A percentile compares a stretch with the other conserved stretches of the same genome.
Evolutionary conservation across 1,140 invertebrate genomes (phyloP).

Genomic region (Coptotermes formosanus): DNA sequence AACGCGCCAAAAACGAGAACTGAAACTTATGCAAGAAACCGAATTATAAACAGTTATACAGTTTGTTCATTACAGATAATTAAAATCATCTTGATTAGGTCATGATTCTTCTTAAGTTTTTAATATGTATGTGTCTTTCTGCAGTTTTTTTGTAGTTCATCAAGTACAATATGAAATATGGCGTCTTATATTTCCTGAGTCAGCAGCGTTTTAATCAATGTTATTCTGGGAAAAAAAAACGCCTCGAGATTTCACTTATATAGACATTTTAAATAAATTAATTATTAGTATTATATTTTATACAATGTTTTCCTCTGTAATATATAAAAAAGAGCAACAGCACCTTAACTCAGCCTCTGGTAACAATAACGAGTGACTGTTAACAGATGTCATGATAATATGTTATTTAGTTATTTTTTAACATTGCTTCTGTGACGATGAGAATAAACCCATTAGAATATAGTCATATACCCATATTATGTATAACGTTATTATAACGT

Average conservation of each 20-base stretch:
- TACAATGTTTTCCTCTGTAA: background rate
- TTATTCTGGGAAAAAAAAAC: background rate
- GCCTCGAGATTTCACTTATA: background rate
- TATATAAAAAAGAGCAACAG: conserved; percentile 15
- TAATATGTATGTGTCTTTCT: conserved; percentile 9
- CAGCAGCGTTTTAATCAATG: conserved; percentile 2
- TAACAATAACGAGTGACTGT: conserved; percentile 15
- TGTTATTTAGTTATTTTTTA: background rate
- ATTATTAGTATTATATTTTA: conserved; percentile 18
- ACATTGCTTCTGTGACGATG: conserved; percentile 11
- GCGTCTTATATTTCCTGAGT: conserved; percentile 11
- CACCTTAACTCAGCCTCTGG: background rate
- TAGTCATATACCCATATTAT: conserved; percentile 3
- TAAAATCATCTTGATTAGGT: background rate
- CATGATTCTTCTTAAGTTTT: background rate
- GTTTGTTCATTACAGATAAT: conserved; percentile 13
- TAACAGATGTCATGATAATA: conserved; percentile 4
- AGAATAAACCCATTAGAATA: conserved; percentile 2
- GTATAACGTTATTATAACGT: background rate
- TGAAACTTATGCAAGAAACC: background rate
- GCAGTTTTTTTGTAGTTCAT: background rate
- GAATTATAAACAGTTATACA: conserved; percentile 11
- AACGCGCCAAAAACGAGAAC: background rate
- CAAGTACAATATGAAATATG: background rate
- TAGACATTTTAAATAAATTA: conserved; percentile 15